phyloP scores from a whole-genome alignment of 2,888 invertebrate species.

The Leistus spinibarbis region DNA sequence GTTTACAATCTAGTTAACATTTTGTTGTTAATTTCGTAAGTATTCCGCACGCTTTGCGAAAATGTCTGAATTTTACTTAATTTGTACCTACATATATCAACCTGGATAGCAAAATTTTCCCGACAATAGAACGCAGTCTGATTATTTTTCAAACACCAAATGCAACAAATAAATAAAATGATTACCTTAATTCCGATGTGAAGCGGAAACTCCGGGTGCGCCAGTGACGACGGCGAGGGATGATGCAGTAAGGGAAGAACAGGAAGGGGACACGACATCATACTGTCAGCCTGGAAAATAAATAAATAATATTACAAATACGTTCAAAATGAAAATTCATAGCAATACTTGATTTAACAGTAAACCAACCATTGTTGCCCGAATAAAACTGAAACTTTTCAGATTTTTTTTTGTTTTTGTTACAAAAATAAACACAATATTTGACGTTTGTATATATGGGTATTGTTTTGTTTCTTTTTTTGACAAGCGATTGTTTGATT shows the following conservation, averaged over 20 bases:
- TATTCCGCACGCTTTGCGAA: no score
- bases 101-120: no score
- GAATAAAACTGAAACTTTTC: background rate
- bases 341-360: background rate
- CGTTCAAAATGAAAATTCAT: background rate
- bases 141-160: background rate
- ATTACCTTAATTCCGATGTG: conserved; percentile 71
- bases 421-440: background rate
- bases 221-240: conserved; percentile 64
- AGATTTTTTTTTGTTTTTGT: background rate
- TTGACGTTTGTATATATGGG: background rate
- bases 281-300: conserved; percentile 58
- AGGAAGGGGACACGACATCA: conserved; percentile 72
- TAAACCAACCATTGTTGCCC: background rate
- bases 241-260: conserved; percentile 66
- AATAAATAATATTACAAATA: conserved; percentile 14
- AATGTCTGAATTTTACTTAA: no score
- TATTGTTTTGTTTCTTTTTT: background rate
- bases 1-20: no score
- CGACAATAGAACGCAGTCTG: no score
- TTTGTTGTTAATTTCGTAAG: no score
- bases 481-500: background rate
- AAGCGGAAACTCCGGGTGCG: conserved; percentile 64
- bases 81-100: no score
- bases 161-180: conserved; percentile 10